These are phyloP conservation scores for Ceratothoa steindachneri DNA, from an alignment of 2,888 invertebrate genomes.

Conservation along the genomic window DNA sequence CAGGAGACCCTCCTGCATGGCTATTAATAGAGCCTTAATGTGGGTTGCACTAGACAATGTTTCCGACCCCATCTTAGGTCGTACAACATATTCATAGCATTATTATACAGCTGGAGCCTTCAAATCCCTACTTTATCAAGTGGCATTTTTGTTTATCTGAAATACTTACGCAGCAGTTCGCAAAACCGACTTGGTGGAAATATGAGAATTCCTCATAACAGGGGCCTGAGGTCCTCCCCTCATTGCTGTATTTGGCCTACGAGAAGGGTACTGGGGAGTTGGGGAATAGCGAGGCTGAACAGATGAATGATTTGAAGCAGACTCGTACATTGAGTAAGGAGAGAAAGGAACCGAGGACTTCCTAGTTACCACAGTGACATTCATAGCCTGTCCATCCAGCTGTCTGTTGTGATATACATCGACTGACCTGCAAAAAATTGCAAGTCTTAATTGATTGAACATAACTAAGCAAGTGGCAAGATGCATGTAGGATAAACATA, in stretches of 20 bases:
- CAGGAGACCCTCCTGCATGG: too few species aligned
- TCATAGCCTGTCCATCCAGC: conserved; percentile 89
- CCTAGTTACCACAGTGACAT: conserved; percentile 51
- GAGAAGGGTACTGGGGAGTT: neutral
- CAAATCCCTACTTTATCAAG: too few species aligned
- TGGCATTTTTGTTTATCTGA: too few species aligned
- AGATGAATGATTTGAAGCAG: neutral
- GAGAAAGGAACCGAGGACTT: neutral
- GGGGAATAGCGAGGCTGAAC: neutral
- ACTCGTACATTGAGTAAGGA: neutral
- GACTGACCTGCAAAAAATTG: conserved; percentile 58
- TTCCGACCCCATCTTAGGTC: too few species aligned
- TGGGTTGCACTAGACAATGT: too few species aligned
- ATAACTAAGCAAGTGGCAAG: neutral
- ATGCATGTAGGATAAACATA: neutral
- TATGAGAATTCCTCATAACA: neutral
- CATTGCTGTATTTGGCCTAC: neutral
- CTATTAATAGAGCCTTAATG: too few species aligned
- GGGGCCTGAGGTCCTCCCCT: neutral
- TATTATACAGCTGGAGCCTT: too few species aligned
- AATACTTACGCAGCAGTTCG: neutral
- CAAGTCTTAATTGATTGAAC: neutral
- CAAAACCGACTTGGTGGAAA: neutral
- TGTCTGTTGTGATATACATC: conserved; percentile 90
- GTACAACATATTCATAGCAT: too few species aligned